A percentile compares a stretch with the other conserved stretches of the same genome.
Conservation (phyloP, 2,797 vertebrate genomes). For the Phalanger gymnotis region DNA sequence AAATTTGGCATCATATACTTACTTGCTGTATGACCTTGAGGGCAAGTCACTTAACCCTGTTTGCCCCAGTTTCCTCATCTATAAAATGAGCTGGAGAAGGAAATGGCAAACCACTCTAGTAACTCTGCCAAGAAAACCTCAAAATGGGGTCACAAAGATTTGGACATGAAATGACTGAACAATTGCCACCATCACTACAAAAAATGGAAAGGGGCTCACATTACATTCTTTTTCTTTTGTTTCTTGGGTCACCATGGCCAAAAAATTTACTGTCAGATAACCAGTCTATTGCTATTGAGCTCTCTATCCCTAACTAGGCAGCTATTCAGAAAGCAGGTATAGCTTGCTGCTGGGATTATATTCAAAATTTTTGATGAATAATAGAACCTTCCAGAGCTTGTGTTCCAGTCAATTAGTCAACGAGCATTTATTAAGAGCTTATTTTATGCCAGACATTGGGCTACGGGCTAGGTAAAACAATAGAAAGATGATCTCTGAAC, state of each 20-base stretch:
- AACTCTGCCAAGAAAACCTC: neutral
- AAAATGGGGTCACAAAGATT: neutral
- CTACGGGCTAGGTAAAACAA: neutral
- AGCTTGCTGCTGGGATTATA: neutral
- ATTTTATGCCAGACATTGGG: neutral
- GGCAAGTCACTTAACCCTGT: neutral
- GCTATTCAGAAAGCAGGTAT: neutral
- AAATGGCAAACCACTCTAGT: neutral
- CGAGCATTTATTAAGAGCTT: neutral
- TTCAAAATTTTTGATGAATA: neutral
- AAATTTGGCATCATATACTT: neutral
- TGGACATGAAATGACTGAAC: neutral
- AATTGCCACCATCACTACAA: neutral
- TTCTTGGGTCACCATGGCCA: neutral
- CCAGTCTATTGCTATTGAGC: neutral
- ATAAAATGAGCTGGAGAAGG: neutral
- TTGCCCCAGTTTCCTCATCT: neutral
- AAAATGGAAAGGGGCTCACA: neutral
- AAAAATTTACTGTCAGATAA: neutral
- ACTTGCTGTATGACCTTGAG: neutral
- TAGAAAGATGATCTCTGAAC: neutral
- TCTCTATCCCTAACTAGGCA: neutral
- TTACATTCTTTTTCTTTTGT: neutral
- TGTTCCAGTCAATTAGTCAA: neutral
- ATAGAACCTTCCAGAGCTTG: neutral